Evolutionary conservation across 2,888 invertebrate species (phyloP).

Genomic region (Cephus nigrinus): DNA sequence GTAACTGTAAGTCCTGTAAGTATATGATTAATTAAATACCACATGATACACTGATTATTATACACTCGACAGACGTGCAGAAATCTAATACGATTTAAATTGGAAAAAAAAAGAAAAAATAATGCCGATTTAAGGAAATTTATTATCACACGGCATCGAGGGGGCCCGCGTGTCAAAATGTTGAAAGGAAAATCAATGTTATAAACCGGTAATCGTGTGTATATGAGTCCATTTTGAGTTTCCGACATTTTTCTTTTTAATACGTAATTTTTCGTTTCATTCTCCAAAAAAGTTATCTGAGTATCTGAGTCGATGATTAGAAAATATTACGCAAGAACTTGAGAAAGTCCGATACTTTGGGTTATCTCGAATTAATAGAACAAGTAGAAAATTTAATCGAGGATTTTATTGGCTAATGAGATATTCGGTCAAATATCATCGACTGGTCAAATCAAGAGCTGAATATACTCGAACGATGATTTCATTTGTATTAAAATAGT

Average conservation of each 20-base stretch:
- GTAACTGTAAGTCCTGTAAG: slow-evolving; percentile 41
- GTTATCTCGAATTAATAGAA: not conserved
- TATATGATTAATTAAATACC: slow-evolving; percentile 22
- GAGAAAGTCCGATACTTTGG: not conserved
- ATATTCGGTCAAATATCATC: not conserved
- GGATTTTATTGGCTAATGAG: not conserved
- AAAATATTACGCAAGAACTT: not conserved
- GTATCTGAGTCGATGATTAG: not conserved
- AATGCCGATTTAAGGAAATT: slow-evolving; percentile 19
- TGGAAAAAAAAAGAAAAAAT: slow-evolving; percentile 8
- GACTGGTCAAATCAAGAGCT: not conserved
- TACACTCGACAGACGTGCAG: slow-evolving; percentile 12
- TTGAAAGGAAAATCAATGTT: slow-evolving; percentile 20
- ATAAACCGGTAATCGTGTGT: not conserved
- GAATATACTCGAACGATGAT: slow-evolving; percentile 10
- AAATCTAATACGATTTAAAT: slow-evolving; percentile 5
- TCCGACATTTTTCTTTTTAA: not conserved
- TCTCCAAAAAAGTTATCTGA: not conserved
- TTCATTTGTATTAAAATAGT: not conserved
- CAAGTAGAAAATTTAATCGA: not conserved
- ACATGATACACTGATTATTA: slow-evolving; percentile 9
- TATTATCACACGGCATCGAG: slow-evolving; percentile 22
- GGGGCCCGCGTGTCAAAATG: slow-evolving; percentile 22
- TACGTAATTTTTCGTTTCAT: not conserved
- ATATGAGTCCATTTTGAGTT: not conserved